Conservation (phyloP, 2,113 vertebrate genomes). For the Malurus cyaneus region DNA sequence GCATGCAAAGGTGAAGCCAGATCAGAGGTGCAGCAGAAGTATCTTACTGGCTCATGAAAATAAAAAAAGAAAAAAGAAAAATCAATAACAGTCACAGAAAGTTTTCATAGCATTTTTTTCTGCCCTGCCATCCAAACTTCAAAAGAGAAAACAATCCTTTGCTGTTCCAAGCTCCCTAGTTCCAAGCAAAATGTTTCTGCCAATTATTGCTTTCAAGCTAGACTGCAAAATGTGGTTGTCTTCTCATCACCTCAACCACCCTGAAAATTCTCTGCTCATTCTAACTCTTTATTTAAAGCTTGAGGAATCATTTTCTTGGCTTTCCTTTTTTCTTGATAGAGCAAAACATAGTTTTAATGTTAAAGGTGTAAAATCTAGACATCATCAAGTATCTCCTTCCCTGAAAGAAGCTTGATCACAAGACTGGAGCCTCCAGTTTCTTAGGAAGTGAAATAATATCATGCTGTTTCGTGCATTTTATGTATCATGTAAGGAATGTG, state of each 20-base stretch:
- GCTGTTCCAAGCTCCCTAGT: background rate
- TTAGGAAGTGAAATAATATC: background rate
- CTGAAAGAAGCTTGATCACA: background rate
- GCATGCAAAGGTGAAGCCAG: background rate
- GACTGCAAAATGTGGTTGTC: background rate
- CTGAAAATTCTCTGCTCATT: background rate
- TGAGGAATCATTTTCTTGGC: background rate
- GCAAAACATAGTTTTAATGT: background rate
- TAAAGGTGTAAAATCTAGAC: background rate
- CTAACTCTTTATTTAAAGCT: background rate
- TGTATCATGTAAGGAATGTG: background rate
- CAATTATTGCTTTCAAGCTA: background rate
- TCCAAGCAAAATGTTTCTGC: background rate
- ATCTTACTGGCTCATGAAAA: background rate
- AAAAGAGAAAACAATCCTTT: background rate
- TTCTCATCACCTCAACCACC: background rate
- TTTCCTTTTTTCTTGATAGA: background rate
- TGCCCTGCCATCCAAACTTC: background rate
- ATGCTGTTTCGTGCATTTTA: background rate
- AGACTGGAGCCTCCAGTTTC: background rate
- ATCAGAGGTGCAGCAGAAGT: background rate
- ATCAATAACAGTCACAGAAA: background rate
- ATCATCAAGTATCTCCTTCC: background rate
- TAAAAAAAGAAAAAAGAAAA: background rate
- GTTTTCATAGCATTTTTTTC: background rate